These are phyloP conservation scores for Rattus rattus DNA, from an alignment of 2,113 vertebrate genomes.

Conservation along the genomic window DNA sequence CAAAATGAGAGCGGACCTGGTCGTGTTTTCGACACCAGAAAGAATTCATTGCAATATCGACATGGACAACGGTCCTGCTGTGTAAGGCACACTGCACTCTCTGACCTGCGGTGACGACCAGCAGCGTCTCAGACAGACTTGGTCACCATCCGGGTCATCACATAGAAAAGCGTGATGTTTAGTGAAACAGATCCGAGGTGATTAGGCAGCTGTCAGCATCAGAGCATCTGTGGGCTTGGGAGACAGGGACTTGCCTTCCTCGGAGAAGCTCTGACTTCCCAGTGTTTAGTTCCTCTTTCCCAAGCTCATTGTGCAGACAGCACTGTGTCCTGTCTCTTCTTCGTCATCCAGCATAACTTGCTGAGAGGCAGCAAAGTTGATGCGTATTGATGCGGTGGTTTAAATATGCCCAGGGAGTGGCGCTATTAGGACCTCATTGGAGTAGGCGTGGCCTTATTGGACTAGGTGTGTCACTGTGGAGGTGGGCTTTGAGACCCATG, in stretches of 20 bases:
- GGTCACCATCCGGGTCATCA: constrained; percentile 24
- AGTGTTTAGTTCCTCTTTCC: not conserved
- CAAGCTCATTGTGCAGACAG: not conserved
- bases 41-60: constrained; percentile 19
- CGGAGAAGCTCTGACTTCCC: not conserved
- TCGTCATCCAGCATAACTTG: constrained; percentile 3
- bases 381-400: not conserved
- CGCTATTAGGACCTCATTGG: too few relatives aligned
- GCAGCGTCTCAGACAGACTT: not conserved
- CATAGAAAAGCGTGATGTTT: not conserved
- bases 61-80: not conserved
- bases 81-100: not conserved
- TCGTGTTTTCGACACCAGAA: not conserved
- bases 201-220: not conserved
- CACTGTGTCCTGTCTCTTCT: not conserved
- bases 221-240: not conserved
- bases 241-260: constrained; percentile 8
- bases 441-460: too few relatives aligned
- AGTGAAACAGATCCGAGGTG: not conserved
- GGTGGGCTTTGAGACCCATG: too few relatives aligned
- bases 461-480: too few relatives aligned
- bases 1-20: not conserved
- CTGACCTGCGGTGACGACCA: not conserved
- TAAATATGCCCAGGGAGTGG: too few relatives aligned
- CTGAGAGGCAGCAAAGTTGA: not conserved